Percentiles rank a stretch among this genome's conserved stretches.
phyloP scores from a whole-genome alignment of 2,797 vertebrate genomes.

The Characodon lateralis region DNA sequence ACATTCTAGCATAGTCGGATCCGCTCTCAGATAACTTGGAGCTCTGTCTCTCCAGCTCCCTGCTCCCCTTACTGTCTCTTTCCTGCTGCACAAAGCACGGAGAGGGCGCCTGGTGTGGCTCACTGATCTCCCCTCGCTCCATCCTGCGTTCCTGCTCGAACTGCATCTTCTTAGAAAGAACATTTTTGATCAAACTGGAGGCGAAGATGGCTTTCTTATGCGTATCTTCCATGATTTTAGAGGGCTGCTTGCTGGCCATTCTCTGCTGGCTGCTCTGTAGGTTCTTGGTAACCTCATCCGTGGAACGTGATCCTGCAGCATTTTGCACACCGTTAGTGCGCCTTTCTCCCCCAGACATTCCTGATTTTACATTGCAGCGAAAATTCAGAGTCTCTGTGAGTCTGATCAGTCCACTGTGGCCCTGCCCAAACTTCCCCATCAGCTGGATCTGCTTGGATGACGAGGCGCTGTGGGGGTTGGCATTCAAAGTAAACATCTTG shows the following conservation, averaged over 20 bases:
- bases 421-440: slow-evolving; percentile 77
- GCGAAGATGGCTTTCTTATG: slow-evolving; percentile 93
- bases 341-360: slow-evolving; percentile 68
- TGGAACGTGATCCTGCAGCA: slow-evolving; percentile 79
- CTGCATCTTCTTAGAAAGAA: slow-evolving; percentile 98
- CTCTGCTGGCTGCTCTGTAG: slow-evolving; percentile 71
- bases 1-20: slow-evolving; percentile 81
- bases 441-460: slow-evolving; percentile 74
- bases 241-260: slow-evolving; percentile 63
- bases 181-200: slow-evolving; percentile 93
- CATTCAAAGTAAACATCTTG: slow-evolving; percentile 81
- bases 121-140: slow-evolving; percentile 93
- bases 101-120: slow-evolving; percentile 64
- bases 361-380: slow-evolving; percentile 83
- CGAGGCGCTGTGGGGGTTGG: slow-evolving; percentile 57
- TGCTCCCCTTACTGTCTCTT: slow-evolving; percentile 53
- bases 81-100: slow-evolving; percentile 63
- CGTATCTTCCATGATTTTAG: slow-evolving; percentile 81
- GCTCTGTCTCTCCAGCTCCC: slow-evolving; percentile 80
- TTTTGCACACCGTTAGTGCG: slow-evolving; percentile 74
- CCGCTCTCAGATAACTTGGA: slow-evolving; percentile 85
- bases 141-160: slow-evolving; percentile 95
- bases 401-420: slow-evolving; percentile 81
- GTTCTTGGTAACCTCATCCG: slow-evolving; percentile 83
- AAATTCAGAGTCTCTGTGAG: slow-evolving; percentile 88